Base-by-base conservation (phyloP, 2,888 invertebrate species). In the Pristionchus fissidentatus region DNA sequence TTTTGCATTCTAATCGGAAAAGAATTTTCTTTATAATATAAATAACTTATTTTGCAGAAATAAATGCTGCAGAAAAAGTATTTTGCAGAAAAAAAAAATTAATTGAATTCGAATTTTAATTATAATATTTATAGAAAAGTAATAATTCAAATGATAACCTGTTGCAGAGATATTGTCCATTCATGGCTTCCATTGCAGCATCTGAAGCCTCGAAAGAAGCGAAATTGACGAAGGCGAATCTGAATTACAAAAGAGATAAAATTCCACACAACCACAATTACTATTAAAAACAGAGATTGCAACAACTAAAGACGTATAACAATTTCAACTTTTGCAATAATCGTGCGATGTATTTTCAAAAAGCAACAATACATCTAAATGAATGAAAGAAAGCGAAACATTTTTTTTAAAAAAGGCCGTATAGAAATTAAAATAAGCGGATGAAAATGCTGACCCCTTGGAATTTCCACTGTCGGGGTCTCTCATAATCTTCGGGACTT, bases 131-230 rank as follows among this genome's bases (percentile, higher is more conserved):
- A 10, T 32, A 7, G 19, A 19, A 57, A 26, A 32, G 35, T 49
- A 77, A 49, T 13, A 62, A 55, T 15, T 55, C 3, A 8, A n/a
- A 1, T 15, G n/a, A n/a, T n/a, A n/a, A 86, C 87, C 99, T 94
- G 93, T 99, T 99, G 93, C 98, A 99, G 3, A 99, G 94, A 93
- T 98, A 99, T 92, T 99, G 99, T 15, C 99, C 98, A 93, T 99
- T 99, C 99, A 99, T 99, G 0, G 99, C 98, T 93, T 99, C 99
- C 92, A 99, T 97, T 0, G 98, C 97, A 0, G 98, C 97, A 93
- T 99, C 99, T 0, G 98, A 98, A 0, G 99, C 98, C 92, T 99
- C 99, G 92, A 99, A 99, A 87, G 97, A 98, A 0, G 98, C 99
- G 93, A 98, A 99, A 93, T 99, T 99, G 84, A 99, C 97, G 92